Evolutionary conservation across 2,797 vertebrate species (phyloP).

Genomic region (Eulemur albifrons): DNA sequence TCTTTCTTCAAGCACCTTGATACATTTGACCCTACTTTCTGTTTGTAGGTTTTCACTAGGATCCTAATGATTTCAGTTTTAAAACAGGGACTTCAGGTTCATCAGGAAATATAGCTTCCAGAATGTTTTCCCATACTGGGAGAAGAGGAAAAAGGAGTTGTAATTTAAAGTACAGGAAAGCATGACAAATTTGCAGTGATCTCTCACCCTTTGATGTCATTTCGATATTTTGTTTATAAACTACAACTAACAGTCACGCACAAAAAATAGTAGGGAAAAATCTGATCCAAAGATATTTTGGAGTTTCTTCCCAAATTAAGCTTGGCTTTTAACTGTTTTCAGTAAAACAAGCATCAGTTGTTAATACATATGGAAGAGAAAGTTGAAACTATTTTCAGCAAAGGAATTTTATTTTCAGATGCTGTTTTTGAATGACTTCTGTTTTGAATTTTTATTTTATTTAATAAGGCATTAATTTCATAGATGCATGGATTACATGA

Average conservation of each 20-base stretch:
- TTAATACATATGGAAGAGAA: constrained; percentile 59
- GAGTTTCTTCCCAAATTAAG: constrained; percentile 60
- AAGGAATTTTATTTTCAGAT: constrained; percentile 68
- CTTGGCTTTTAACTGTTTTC: constrained; percentile 61
- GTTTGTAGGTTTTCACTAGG: constrained; percentile 64
- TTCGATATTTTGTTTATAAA: constrained; percentile 71
- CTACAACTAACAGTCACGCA: constrained; percentile 44
- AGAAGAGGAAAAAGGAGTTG: background rate
- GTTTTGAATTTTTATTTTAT: constrained; percentile 62
- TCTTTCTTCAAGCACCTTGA: constrained; percentile 74
- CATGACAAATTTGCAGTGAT: constrained; percentile 48
- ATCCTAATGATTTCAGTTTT: constrained; percentile 48
- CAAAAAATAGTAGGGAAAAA: constrained; percentile 55
- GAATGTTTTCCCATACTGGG: constrained; percentile 46
- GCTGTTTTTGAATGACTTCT: constrained; percentile 50
- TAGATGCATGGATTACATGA: constrained; percentile 21
- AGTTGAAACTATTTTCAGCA: constrained; percentile 58
- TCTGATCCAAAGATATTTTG: constrained; percentile 60
- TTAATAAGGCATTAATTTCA: constrained; percentile 52
- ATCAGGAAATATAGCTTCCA: constrained; percentile 41
- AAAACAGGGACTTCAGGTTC: constrained; percentile 35
- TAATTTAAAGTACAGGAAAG: constrained; percentile 53
- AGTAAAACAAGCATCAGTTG: constrained; percentile 60
- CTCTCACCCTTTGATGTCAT: constrained; percentile 64
- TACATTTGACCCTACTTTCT: constrained; percentile 71